A percentile compares a stretch with the other conserved stretches of the same genome.
These are phyloP conservation scores for Oreonectes daqikongensis DNA, from an alignment of 2,797 vertebrate genomes.

Conservation along the genomic window DNA sequence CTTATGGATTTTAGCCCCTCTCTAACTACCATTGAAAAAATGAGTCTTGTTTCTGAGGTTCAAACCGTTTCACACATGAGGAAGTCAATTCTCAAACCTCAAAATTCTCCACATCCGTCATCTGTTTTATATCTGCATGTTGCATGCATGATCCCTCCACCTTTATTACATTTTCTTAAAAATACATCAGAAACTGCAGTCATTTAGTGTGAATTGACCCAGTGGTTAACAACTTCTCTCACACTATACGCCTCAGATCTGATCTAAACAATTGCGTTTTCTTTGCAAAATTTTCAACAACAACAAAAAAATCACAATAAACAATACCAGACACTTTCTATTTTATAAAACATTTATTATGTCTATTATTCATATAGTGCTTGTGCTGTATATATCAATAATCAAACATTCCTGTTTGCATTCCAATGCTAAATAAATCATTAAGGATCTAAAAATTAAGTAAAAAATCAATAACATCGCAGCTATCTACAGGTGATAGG, in stretches of 20 bases:
- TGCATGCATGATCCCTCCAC: not conserved
- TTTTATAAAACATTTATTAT: not conserved
- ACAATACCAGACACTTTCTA: not conserved
- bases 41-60: not conserved
- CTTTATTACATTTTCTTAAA: too few species aligned
- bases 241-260: not conserved
- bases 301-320: not conserved
- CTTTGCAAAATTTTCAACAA: not conserved
- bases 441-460: too few species aligned
- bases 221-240: not conserved
- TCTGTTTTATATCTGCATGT: not conserved
- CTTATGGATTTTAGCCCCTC: not conserved
- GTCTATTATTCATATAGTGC: not conserved
- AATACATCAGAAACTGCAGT: not conserved
- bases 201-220: not conserved
- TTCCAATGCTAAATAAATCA: not conserved
- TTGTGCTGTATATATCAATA: not conserved
- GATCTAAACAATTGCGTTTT: not conserved
- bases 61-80: conserved; percentile 34
- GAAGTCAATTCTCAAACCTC: conserved; percentile 22
- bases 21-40: not conserved
- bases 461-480: not conserved
- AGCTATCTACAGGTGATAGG: not conserved
- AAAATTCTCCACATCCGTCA: conserved; percentile 16
- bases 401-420: conserved; percentile 1